Percentiles rank a stretch among this genome's conserved stretches.
Evolutionary conservation across 1,140 invertebrate genomes (phyloP).

Genomic region (Dolichoris vasculosae): DNA sequence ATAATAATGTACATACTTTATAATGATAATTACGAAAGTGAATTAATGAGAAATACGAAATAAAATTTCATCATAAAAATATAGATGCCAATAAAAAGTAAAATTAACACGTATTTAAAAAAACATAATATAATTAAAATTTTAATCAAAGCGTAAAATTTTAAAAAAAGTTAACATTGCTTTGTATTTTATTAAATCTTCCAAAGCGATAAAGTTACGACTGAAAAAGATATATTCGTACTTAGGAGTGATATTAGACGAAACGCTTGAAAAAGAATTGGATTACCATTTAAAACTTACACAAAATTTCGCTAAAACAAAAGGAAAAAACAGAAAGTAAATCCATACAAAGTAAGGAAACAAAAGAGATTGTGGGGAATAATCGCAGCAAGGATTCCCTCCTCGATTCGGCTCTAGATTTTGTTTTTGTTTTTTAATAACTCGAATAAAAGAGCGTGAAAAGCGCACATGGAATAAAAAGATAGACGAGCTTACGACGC

Average conservation of each 20-base stretch:
- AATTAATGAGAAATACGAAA: too few relatives aligned
- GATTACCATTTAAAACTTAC: background rate
- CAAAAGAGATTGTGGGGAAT: background rate
- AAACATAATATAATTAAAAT: too few relatives aligned
- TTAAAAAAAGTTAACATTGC: too few relatives aligned
- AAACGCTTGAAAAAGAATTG: background rate
- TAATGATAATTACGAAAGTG: too few relatives aligned
- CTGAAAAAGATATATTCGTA: background rate
- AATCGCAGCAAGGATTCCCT: background rate
- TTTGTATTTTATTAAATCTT: background rate
- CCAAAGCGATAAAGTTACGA: background rate
- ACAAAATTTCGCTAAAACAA: background rate
- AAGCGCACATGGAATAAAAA: background rate
- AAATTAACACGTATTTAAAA: too few relatives aligned
- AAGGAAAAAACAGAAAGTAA: background rate
- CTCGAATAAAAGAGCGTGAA: constrained; percentile 30
- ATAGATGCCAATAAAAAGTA: too few relatives aligned
- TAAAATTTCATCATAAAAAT: too few relatives aligned
- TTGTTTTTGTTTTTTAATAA: constrained; percentile 34
- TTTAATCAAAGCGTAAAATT: too few relatives aligned
- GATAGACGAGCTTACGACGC: background rate
- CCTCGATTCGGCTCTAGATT: background rate
- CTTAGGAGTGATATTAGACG: background rate
- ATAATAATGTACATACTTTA: too few relatives aligned
- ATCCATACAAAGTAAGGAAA: constrained; percentile 8